Base-by-base conservation (phyloP, 2,888 invertebrate genomes). In the Apodemia duryi region DNA sequence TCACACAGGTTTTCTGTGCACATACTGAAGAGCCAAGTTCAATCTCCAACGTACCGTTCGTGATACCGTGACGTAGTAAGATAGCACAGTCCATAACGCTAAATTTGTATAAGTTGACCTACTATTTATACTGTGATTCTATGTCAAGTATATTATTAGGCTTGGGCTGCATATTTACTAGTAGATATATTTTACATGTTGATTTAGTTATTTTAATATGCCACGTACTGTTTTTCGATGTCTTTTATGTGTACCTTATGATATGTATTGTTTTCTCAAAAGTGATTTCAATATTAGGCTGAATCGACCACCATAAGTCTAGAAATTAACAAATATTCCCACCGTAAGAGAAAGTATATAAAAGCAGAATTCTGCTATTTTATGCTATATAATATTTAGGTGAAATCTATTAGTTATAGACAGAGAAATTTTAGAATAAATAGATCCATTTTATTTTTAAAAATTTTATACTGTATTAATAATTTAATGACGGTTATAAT, bases 281-380 rank as follows among this genome's bases (percentile, higher is more conserved):
- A 73, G 74, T 75, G 73, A 77, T 73, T 74, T 76, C 76, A 77
- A 73, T 71, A 74, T 73, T 81, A 79, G 80, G 81, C 82, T 85
- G 81, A 88, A 77, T 75, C 75, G 82, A 84, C 90, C 88, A 90
- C 89, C 89, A 82, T 83, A 85, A 75, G 83, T 82, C 75, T 82
- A 82, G 84, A 81, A 85, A 79, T 77, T 80, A 79, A 77, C 77
- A 84, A 86, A 83, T 86, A 79, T 88, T 89, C 91, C 91, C 91
- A 91, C 91, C 91, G 91, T 86, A 71, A 86, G 81, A 82, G 78
- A 82, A 86, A 84, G 81, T 83, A 77, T 82, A 79, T 74, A 79
- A 79, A 77, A 77, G 76, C 38, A 51, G 49, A 74, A 46, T 46
- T 81, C 77, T 80, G 76, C 83, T 63, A 66, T 70, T 61, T 70